Percentiles rank a stretch among this genome's conserved stretches.
Conservation (phyloP, 2,888 invertebrate species). For the Esperia sulphurella region DNA sequence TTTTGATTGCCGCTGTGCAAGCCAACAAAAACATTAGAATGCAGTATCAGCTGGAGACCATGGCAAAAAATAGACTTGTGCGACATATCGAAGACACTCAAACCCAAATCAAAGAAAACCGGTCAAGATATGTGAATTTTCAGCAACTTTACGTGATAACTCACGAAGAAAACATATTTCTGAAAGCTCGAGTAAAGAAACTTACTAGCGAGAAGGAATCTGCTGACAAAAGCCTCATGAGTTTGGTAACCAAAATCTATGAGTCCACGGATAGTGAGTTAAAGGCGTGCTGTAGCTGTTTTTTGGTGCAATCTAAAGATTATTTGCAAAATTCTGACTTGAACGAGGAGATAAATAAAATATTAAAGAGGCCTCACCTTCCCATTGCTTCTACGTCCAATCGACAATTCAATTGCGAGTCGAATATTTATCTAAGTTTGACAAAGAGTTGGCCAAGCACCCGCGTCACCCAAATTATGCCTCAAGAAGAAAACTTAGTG, state of each 20-base stretch:
- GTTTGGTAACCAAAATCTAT: slow-evolving; percentile 51
- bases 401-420: slow-evolving; percentile 7
- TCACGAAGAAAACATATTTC: slow-evolving; percentile 57
- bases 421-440: neutral
- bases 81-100: slow-evolving; percentile 47
- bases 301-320: slow-evolving; percentile 50
- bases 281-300: slow-evolving; percentile 51
- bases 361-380: slow-evolving; percentile 32
- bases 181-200: slow-evolving; percentile 49
- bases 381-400: slow-evolving; percentile 8
- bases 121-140: slow-evolving; percentile 47
- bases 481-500: slow-evolving; percentile 25
- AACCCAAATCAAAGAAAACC: slow-evolving; percentile 50
- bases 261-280: slow-evolving; percentile 50
- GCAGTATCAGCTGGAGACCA: slow-evolving; percentile 47
- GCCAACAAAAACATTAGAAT: slow-evolving; percentile 58
- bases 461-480: slow-evolving; percentile 26
- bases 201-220: slow-evolving; percentile 48
- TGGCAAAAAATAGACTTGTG: slow-evolving; percentile 50
- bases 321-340: slow-evolving; percentile 49
- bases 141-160: slow-evolving; percentile 57
- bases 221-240: slow-evolving; percentile 46
- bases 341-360: slow-evolving; percentile 47
- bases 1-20: slow-evolving; percentile 47
- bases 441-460: slow-evolving; percentile 17